Base-by-base conservation (phyloP, 2,113 vertebrate genomes). In the Mystacornis crossleyi region DNA sequence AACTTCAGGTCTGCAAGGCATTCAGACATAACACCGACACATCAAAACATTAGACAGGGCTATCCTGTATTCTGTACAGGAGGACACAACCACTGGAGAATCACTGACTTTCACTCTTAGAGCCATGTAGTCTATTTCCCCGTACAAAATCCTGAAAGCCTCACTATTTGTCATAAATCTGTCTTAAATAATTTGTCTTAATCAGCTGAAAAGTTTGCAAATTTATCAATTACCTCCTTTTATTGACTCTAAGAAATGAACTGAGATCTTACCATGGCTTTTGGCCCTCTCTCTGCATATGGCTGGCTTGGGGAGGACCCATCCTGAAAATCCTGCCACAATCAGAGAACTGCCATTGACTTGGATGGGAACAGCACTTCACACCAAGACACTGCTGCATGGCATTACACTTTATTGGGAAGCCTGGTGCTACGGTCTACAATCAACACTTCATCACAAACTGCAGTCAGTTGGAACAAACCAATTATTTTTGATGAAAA, bases 101-200 rank as follows among this genome's bases (percentile, higher is more conserved):
- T 36, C 31, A 26, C 67, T 18, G 25, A 42, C 36, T 80, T 81
- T 26, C 54, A 42, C 21, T 64, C 34, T 60, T 6, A 28, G n/a
- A 0, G 2, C 23, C 1, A 0, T 28, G 40, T 13, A 42, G 47
- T 50, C 48, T 23, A 8, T 54, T 84, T 62, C n/a, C 34, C 36
- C 51, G 14, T 20, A 71, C 15, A 70, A 90, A 67, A 66, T 47
- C 8, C 67, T 42, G 33, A 61, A 70, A 78, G 29, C 20, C 23
- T 79, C 42, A 40, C 4, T n/a, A 10, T 51, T 81, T 65, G 4
- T 36, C 47, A 54, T 12, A 10, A 54, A 75, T 23, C 5, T 79
- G 4, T 34, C 48, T n/a, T 54, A 38, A 61, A 54, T 40, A 40
- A 54, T 54, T 79, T 47, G 20, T 12, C 64, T 67, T 43, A 78